A percentile compares a stretch with the other conserved stretches of the same genome.
phyloP scores from a whole-genome alignment of 2,888 invertebrate species.

The Endomychus coccineus region DNA sequence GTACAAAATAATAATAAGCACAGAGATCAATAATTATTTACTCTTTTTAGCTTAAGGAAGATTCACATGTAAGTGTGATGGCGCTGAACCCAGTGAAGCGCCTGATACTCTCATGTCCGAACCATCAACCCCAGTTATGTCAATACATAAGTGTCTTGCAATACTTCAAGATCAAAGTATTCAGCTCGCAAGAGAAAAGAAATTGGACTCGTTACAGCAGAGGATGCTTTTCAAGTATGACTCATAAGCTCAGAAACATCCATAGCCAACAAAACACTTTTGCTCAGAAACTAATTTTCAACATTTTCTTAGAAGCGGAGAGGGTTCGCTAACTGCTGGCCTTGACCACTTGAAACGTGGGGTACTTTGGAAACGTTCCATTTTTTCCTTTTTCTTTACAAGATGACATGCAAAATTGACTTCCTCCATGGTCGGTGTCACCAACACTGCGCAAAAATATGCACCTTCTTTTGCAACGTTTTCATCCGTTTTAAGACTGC shows the following conservation, averaged over 20 bases:
- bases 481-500: too few relatives aligned
- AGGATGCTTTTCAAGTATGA: conserved; percentile 20
- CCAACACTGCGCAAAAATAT: too few relatives aligned
- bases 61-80: conserved; percentile 14
- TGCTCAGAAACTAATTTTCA: conserved; percentile 14
- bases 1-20: conserved; percentile 10
- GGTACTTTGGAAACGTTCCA: conserved; percentile 9
- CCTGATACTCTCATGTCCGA: conserved; percentile 13
- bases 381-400: conserved; percentile 14
- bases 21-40: conserved; percentile 14
- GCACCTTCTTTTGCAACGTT: too few relatives aligned
- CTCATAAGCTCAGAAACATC: conserved; percentile 19
- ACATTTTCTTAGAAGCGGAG: conserved; percentile 20
- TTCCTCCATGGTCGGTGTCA: too few relatives aligned
- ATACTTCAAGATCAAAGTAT: too few relatives aligned
- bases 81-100: conserved; percentile 15
- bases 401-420: conserved; percentile 14
- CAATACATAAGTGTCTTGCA: conserved; percentile 9
- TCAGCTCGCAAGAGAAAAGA: conserved; percentile 12
- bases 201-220: conserved; percentile 16
- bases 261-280: conserved; percentile 17
- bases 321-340: conserved; percentile 18
- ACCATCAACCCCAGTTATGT: conserved; percentile 14
- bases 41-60: conserved; percentile 13
- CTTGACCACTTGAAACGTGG: conserved; percentile 16